A percentile compares a stretch with the other conserved stretches of the same genome.
These are phyloP conservation scores for Plusia festucae DNA, from an alignment of 2,888 invertebrate species.

Conservation along the genomic window DNA sequence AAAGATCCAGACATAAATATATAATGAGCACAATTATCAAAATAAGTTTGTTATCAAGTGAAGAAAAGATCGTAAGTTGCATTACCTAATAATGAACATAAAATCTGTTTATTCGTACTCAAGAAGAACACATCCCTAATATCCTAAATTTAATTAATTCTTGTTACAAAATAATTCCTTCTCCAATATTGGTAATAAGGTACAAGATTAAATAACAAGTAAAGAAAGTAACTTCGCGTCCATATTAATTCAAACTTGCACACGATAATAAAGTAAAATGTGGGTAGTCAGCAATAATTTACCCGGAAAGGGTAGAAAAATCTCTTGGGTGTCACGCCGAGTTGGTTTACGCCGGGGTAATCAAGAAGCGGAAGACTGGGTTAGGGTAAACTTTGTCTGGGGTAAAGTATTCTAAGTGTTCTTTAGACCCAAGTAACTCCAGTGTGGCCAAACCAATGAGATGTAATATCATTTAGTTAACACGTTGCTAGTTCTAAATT, in stretches of 20 bases:
- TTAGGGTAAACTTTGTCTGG: slow-evolving; percentile 3
- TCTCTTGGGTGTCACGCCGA: slow-evolving; percentile 8
- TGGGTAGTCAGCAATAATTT: slow-evolving; percentile 8
- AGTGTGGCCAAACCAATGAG: background rate
- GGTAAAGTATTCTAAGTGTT: slow-evolving; percentile 7
- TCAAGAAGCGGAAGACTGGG: slow-evolving; percentile 8
- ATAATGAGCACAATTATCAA: no score
- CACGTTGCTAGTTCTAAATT: background rate
- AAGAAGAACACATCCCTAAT: no score
- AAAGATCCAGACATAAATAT: no score
- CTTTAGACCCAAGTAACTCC: background rate
- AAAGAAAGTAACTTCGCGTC: background rate
- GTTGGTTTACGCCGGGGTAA: slow-evolving; percentile 7
- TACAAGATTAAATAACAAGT: background rate
- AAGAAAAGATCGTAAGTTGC: no score
- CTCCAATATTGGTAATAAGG: background rate
- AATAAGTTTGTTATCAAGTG: no score
- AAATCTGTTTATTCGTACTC: no score
- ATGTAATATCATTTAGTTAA: slow-evolving; percentile 3
- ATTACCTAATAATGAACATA: no score
- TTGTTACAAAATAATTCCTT: background rate
- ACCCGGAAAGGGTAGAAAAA: slow-evolving; percentile 6
- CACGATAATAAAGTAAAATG: slow-evolving; percentile 7
- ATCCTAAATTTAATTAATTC: background rate
- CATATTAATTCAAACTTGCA: slow-evolving; percentile 7